Conservation (phyloP, 2,797 vertebrate species). For the Gymnothorax javanicus region DNA sequence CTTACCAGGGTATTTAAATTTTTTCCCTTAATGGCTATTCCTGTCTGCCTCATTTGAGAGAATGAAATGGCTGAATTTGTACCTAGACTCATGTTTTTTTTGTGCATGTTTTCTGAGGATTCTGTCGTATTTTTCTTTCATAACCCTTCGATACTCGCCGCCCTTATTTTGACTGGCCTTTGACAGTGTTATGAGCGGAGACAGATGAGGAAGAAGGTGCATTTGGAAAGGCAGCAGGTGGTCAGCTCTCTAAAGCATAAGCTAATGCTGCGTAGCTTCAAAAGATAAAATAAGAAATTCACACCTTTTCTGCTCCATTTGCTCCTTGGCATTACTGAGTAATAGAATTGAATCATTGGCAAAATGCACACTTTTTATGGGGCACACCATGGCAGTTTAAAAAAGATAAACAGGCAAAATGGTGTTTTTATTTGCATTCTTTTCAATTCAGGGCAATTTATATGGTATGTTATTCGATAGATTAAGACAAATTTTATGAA, state of each 20-base stretch:
- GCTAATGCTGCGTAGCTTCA: background rate
- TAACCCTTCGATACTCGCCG: background rate
- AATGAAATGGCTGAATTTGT: background rate
- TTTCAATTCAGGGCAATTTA: background rate
- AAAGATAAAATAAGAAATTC: background rate
- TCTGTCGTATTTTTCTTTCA: background rate
- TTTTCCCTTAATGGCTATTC: background rate
- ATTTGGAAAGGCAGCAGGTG: background rate
- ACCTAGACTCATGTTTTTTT: background rate
- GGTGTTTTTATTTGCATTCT: background rate
- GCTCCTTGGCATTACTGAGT: background rate
- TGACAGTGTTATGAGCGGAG: background rate
- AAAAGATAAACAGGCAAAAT: background rate
- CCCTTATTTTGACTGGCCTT: background rate
- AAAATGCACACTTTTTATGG: background rate
- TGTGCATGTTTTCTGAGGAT: background rate
- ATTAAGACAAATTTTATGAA: background rate
- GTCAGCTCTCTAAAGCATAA: background rate
- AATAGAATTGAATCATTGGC: background rate
- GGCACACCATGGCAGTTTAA: background rate
- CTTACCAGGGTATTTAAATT: background rate
- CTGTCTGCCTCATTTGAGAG: background rate
- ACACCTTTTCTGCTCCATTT: background rate
- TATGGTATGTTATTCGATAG: background rate
- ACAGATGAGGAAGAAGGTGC: background rate